These are phyloP conservation scores for Oscheius onirici DNA, from an alignment of 2,888 invertebrate species.

Conservation along the genomic window DNA sequence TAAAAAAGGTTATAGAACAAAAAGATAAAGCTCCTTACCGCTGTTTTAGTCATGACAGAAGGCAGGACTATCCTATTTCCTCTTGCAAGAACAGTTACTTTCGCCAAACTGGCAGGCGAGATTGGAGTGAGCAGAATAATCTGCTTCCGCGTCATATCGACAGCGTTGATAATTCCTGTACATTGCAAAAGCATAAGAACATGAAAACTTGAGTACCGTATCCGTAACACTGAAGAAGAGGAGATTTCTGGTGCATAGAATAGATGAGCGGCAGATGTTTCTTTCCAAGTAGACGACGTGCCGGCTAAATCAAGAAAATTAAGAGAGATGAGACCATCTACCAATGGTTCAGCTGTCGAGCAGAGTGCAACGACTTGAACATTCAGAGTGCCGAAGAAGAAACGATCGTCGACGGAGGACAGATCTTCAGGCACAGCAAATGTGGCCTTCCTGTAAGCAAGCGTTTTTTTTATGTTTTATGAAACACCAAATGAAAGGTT, in stretches of 20 bases:
- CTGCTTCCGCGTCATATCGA: background rate
- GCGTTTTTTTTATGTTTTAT: too few species aligned
- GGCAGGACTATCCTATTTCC: conserved; percentile 3
- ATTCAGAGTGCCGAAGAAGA: conserved; percentile 21
- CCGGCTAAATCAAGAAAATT: background rate
- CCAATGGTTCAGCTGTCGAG: conserved; percentile 2
- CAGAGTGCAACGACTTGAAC: conserved; percentile 26
- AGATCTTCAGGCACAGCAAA: conserved; percentile 22
- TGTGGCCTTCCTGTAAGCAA: conserved; percentile 6
- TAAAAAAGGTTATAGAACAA: background rate
- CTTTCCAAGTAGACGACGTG: background rate
- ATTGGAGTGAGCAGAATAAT: background rate
- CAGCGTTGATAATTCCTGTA: conserved; percentile 12
- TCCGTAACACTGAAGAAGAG: background rate
- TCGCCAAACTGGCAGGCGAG: background rate
- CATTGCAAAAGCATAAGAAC: background rate
- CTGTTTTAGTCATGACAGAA: background rate
- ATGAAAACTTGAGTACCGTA: background rate
- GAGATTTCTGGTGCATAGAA: background rate
- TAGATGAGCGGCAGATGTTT: background rate
- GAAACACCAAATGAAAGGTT: too few species aligned
- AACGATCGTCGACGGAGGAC: conserved; percentile 3
- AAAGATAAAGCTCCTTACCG: background rate
- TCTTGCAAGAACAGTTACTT: conserved; percentile 8
- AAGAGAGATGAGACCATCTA: background rate